These are phyloP conservation scores for Nannoperca obscura DNA, from an alignment of 2,797 vertebrate genomes.

Conservation along the genomic window DNA sequence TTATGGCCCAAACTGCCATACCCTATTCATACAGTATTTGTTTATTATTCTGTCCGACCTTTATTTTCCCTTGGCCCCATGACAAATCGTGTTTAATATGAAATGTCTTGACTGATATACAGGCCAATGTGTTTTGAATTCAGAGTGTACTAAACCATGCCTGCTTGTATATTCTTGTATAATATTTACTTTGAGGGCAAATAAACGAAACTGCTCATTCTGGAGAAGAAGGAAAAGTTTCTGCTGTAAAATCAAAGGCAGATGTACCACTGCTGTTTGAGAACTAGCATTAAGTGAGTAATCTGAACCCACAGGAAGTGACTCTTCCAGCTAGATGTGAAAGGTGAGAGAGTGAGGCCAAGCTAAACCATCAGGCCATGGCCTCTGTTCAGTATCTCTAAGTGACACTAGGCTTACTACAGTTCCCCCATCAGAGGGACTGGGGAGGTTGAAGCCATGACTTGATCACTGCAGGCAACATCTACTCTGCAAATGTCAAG, in stretches of 20 bases:
- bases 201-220: slow-evolving; percentile 47
- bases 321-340: slow-evolving; percentile 46
- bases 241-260: slow-evolving; percentile 16
- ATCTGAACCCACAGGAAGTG: slow-evolving; percentile 47
- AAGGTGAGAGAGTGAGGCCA: slow-evolving; percentile 52
- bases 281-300: slow-evolving; percentile 16
- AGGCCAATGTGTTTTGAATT: slow-evolving; percentile 63
- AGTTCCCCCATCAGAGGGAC: slow-evolving; percentile 11
- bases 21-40: slow-evolving; percentile 73
- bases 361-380: slow-evolving; percentile 41
- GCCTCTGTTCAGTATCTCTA: slow-evolving; percentile 53
- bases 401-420: slow-evolving; percentile 30
- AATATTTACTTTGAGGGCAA: slow-evolving; percentile 64
- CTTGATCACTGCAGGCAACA: slow-evolving; percentile 47
- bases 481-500: too few species aligned
- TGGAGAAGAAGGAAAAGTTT: slow-evolving; percentile 29
- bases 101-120: slow-evolving; percentile 75
- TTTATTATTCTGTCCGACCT: slow-evolving; percentile 78
- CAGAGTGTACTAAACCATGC: slow-evolving; percentile 37
- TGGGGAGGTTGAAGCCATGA: slow-evolving; percentile 32
- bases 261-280: slow-evolving; percentile 7
- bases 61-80: slow-evolving; percentile 71
- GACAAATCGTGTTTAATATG: slow-evolving; percentile 77
- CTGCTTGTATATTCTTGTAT: slow-evolving; percentile 51
- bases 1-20: slow-evolving; percentile 72